Evolutionary conservation across 92 coral and sea anemone species (phyloP).

Genomic region (Virgularia gustaviana): DNA sequence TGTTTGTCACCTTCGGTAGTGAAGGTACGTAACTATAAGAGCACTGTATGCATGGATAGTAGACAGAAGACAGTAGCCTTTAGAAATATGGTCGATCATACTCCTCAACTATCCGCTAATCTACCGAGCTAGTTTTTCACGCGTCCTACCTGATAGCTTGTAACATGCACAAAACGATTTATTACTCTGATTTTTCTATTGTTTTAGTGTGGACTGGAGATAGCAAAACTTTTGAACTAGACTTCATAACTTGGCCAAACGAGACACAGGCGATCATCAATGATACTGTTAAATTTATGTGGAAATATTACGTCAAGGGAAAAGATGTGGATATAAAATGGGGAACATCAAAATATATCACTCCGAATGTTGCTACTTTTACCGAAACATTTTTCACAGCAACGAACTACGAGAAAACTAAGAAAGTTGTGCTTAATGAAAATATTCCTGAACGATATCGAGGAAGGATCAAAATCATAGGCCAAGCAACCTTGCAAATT

Average conservation of each 20-base stretch:
- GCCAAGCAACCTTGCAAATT: constrained; percentile 27
- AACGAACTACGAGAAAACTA: constrained; percentile 14
- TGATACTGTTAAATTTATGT: constrained; percentile 32
- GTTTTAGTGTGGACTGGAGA: constrained; percentile 1
- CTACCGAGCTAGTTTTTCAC: no score
- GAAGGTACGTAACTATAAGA: constrained; percentile 10
- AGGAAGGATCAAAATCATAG: constrained; percentile 7
- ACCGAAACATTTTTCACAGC: constrained; percentile 8
- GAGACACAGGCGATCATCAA: constrained; percentile 36
- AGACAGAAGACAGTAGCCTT: no score
- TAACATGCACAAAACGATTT: neutral
- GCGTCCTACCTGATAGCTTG: no score
- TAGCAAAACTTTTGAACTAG: neutral
- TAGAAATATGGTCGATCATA: no score
- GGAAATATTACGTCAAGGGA: constrained; percentile 19
- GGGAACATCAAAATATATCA: constrained; percentile 28
- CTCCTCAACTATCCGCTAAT: no score
- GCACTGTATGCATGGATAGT: neutral
- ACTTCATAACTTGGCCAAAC: constrained; percentile 33
- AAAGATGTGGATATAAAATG: constrained; percentile 25
- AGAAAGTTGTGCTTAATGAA: neutral
- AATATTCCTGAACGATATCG: constrained; percentile 20
- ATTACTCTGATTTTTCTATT: neutral
- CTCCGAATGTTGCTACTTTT: constrained; percentile 20
- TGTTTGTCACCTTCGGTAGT: neutral